Conservation (phyloP, 2,113 vertebrate genomes). For the Terrapene triunguis region DNA sequence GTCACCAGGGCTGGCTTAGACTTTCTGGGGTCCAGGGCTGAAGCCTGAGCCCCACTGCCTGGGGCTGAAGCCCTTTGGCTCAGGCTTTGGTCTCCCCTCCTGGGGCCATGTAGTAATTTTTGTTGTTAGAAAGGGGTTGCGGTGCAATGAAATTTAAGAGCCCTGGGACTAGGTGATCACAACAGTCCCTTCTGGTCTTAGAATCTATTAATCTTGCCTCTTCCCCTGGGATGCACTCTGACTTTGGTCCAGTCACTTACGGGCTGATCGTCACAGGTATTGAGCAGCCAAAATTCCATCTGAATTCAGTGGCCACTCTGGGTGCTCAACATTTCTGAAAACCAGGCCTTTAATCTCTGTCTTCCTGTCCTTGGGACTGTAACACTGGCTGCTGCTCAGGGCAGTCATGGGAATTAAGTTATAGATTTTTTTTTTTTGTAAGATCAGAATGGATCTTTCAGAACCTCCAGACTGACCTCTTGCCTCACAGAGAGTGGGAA, state of each 20-base stretch:
- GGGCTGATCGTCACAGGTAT: neutral
- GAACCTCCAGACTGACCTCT: neutral
- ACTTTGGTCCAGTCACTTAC: neutral
- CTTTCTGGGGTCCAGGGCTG: too few species aligned
- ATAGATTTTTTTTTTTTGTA: neutral
- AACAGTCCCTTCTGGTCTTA: neutral
- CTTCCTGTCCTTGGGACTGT: neutral
- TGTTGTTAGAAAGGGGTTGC: too few species aligned
- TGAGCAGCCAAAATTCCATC: neutral
- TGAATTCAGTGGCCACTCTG: neutral
- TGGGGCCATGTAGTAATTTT: too few species aligned
- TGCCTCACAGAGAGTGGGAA: neutral
- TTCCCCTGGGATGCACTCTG: neutral
- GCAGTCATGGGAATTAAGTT: neutral
- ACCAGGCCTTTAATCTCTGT: neutral
- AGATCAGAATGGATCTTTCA: neutral
- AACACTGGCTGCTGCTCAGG: neutral
- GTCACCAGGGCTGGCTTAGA: too few species aligned
- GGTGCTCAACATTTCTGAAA: neutral
- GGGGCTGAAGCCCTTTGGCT: too few species aligned
- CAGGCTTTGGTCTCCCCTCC: too few species aligned
- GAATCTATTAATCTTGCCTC: too few species aligned
- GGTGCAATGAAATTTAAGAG: too few species aligned
- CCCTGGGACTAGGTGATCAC: too few species aligned
- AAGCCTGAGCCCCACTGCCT: too few species aligned